These are phyloP conservation scores for Nothura maculosa DNA, from an alignment of 2,797 vertebrate species.

Conservation along the genomic window DNA sequence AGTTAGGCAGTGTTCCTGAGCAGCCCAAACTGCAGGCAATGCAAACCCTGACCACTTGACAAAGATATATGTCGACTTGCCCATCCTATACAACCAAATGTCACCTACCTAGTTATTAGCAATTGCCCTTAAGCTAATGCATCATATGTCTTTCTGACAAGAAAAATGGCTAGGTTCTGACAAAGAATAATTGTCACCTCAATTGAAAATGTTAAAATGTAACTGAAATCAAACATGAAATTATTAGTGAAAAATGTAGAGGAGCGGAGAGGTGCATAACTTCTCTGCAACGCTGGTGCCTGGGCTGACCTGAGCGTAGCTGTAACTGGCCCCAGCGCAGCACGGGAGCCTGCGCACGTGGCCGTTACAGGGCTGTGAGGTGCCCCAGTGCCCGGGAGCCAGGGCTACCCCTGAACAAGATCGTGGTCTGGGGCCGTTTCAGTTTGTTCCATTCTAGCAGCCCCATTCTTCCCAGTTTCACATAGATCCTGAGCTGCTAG, in stretches of 20 bases:
- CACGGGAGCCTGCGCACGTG: not conserved
- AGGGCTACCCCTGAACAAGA: not conserved
- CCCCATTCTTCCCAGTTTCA: not conserved
- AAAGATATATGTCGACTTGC: slow-evolving; percentile 44
- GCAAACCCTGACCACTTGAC: slow-evolving; percentile 26
- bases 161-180: slow-evolving; percentile 50
- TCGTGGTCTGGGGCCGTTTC: not conserved
- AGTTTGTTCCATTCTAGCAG: not conserved
- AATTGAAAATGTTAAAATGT: slow-evolving; percentile 50
- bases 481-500: not conserved
- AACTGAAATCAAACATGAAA: slow-evolving; percentile 47
- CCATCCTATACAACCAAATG: slow-evolving; percentile 1
- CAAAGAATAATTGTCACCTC: slow-evolving; percentile 48
- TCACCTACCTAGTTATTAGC: slow-evolving; percentile 15
- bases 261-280: not conserved
- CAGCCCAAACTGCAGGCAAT: not conserved
- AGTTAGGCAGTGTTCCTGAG: slow-evolving; percentile 18
- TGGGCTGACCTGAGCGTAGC: not conserved
- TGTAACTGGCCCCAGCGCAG: not conserved
- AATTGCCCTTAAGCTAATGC: slow-evolving; percentile 53
- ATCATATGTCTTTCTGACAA: slow-evolving; percentile 58
- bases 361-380: not conserved
- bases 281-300: not conserved
- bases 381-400: not conserved
- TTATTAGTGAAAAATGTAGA: slow-evolving; percentile 30